Evolutionary conservation across 2,888 invertebrate species (phyloP).

Genomic region (Leucoma salicis): DNA sequence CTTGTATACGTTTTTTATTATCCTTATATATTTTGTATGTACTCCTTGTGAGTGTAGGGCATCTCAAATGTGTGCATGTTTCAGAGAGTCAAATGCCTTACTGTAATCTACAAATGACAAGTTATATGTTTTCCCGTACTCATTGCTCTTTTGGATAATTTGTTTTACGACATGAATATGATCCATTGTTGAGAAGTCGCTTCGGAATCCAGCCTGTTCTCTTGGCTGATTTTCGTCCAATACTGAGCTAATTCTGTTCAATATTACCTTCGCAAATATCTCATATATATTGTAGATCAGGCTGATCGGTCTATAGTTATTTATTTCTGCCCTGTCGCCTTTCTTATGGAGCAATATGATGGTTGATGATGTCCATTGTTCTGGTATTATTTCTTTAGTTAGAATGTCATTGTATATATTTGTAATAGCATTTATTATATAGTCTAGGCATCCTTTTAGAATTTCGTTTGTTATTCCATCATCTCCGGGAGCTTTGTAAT

Average conservation of each 20-base stretch:
- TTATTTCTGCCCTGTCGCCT: background rate
- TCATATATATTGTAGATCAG: slow-evolving; percentile 3
- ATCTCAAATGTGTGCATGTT: slow-evolving; percentile 2
- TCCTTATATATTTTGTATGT: slow-evolving; percentile 6
- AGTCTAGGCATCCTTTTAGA: slow-evolving; percentile 2
- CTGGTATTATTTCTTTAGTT: background rate
- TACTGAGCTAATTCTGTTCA: background rate
- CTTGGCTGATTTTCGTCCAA: slow-evolving; percentile 3
- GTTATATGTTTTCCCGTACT: slow-evolving; percentile 1
- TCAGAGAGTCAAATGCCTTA: slow-evolving; percentile 3
- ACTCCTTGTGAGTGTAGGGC: slow-evolving; percentile 4
- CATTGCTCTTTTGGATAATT: slow-evolving; percentile 1
- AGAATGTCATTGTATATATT: background rate
- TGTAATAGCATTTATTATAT: background rate
- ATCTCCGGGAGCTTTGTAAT: background rate
- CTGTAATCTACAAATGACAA: slow-evolving; percentile 5
- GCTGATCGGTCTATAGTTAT: slow-evolving; percentile 4
- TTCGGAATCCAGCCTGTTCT: slow-evolving; percentile 5
- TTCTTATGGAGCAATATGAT: slow-evolving; percentile 4
- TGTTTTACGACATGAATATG: slow-evolving; percentile 5
- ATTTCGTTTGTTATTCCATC: slow-evolving; percentile 6
- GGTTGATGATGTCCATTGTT: background rate
- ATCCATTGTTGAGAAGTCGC: slow-evolving; percentile 2
- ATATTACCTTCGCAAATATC: background rate
- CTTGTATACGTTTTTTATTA: slow-evolving; percentile 8